These are phyloP conservation scores for Chymomyza caudatula DNA, from an alignment of 2,888 invertebrate species.

Conservation along the genomic window DNA sequence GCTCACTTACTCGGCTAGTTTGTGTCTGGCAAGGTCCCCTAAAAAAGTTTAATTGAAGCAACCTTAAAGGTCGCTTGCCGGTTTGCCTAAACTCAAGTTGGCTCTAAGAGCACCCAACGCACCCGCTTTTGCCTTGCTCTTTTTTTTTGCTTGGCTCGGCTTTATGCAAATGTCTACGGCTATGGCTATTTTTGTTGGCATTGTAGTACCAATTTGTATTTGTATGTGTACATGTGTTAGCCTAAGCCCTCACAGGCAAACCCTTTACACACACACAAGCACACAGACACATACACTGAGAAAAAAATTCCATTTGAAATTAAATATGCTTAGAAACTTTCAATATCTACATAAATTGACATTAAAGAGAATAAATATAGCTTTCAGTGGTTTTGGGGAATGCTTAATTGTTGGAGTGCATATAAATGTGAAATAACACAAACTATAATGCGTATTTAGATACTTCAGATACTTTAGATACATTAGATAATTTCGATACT, in stretches of 20 bases:
- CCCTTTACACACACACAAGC: not conserved
- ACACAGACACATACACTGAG: not conserved
- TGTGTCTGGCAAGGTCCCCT: conserved; percentile 20
- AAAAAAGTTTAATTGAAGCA: conserved; percentile 62
- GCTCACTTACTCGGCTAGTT: conserved; percentile 1
- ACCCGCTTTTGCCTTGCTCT: not conserved
- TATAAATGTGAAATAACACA: too few relatives aligned
- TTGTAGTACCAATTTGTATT: conserved; percentile 54
- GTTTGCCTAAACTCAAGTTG: conserved; percentile 15
- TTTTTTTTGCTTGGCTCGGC: conserved; percentile 24
- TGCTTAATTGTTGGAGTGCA: conserved; percentile 13
- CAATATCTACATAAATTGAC: too few relatives aligned
- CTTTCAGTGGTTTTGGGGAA: too few relatives aligned
- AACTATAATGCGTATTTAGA: too few relatives aligned
- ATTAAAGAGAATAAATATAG: too few relatives aligned
- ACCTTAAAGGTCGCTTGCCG: conserved; percentile 53
- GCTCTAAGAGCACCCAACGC: conserved; percentile 8
- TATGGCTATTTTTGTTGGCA: conserved; percentile 3
- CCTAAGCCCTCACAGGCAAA: not conserved
- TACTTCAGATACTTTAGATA: too few relatives aligned
- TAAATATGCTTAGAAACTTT: too few relatives aligned
- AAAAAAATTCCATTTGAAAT: too few relatives aligned
- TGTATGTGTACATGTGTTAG: conserved; percentile 27
- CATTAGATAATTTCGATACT: too few relatives aligned
- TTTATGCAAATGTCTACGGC: conserved; percentile 51